phyloP scores from a whole-genome alignment of 1,140 invertebrate species.

The Stegodyphus dumicola region DNA sequence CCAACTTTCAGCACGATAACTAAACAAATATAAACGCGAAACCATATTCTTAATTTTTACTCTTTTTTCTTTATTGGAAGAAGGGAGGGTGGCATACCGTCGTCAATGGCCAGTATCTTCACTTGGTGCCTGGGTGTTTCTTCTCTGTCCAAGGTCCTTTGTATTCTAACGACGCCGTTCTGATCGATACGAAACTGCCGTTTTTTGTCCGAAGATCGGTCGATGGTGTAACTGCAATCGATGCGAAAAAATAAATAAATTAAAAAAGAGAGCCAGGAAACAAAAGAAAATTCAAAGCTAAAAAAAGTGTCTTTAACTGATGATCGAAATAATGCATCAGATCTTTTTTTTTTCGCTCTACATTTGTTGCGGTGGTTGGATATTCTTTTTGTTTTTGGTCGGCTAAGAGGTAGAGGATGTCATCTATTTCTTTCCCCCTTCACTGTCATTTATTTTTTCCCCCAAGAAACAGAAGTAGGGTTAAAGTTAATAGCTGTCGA shows the following conservation, averaged over 20 bases:
- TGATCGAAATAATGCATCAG: too few relatives aligned
- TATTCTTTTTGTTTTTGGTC: too few relatives aligned
- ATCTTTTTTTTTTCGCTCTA: too few relatives aligned
- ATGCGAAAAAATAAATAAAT: constrained; percentile 2
- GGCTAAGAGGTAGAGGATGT: too few relatives aligned
- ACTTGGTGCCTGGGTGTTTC: constrained; percentile 90
- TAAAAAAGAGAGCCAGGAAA: neutral
- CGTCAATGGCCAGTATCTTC: constrained; percentile 65
- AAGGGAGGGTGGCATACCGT: constrained; percentile 66
- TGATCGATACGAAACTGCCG: constrained; percentile 92
- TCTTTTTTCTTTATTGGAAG: neutral
- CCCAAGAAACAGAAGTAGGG: neutral
- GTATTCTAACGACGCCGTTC: constrained; percentile 92
- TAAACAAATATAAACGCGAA: too few relatives aligned
- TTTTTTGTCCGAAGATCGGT: constrained; percentile 88
- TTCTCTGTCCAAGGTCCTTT: constrained; percentile 82
- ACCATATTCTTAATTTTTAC: too few relatives aligned
- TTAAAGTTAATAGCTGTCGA: constrained; percentile 23
- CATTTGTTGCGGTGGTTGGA: too few relatives aligned
- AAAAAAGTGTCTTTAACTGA: neutral
- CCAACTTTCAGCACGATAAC: too few relatives aligned
- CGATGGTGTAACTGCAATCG: constrained; percentile 80
- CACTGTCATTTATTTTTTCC: too few relatives aligned
- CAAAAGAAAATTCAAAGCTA: neutral
- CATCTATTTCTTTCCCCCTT: too few relatives aligned